Evolutionary conservation across 53 echinoderm and acorn worm species (phyloP).

Genomic region (Holothuria leucospilota): DNA sequence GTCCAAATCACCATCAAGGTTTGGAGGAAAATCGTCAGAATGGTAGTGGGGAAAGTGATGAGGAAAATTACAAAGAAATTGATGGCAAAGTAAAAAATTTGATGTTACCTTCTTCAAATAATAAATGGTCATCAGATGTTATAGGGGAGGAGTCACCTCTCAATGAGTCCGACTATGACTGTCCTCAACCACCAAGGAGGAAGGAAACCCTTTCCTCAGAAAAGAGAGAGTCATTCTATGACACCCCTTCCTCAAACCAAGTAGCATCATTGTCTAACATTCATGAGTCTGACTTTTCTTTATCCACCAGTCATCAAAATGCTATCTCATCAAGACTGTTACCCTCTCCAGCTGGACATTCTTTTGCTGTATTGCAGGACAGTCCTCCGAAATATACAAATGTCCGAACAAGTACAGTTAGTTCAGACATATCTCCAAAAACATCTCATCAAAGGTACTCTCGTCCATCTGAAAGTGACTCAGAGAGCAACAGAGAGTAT

Average conservation of each 20-base stretch:
- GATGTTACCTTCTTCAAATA: too few relatives aligned
- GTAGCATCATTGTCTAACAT: not conserved
- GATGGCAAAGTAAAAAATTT: too few relatives aligned
- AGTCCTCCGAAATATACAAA: constrained; percentile 32
- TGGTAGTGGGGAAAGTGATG: not conserved
- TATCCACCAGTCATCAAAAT: not conserved
- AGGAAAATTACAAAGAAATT: too few relatives aligned
- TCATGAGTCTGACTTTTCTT: not conserved
- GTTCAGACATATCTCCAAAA: not conserved
- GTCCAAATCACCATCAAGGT: constrained; percentile 1
- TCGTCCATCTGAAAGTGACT: not conserved
- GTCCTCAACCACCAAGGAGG: not conserved
- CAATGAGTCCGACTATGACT: too few relatives aligned
- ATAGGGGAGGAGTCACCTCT: too few relatives aligned
- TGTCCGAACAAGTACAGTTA: not conserved
- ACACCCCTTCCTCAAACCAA: constrained; percentile 34
- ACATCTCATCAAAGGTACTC: not conserved
- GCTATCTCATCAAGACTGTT: not conserved
- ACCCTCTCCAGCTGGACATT: not conserved
- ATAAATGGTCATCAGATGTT: too few relatives aligned
- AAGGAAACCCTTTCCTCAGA: not conserved
- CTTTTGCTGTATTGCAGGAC: not conserved
- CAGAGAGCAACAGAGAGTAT: not conserved
- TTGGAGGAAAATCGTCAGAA: not conserved
- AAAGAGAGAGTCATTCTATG: constrained; percentile 26